Conservation (phyloP, 2,113 vertebrate genomes). For the Girardinichthys multiradiatus region DNA sequence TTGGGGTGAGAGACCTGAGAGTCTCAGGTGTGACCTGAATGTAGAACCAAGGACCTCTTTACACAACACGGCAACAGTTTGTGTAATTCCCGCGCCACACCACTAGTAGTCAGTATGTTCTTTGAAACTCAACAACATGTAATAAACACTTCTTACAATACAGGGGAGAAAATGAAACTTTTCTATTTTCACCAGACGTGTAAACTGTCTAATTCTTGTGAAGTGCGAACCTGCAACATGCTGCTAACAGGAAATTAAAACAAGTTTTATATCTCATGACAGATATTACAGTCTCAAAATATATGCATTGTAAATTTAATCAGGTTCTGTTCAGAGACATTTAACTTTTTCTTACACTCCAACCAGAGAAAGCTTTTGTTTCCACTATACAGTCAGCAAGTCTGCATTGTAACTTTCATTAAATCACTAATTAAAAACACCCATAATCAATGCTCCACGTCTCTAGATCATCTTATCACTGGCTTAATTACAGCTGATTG, state of each 20-base stretch:
- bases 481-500: constrained; percentile 52
- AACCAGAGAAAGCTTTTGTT: constrained; percentile 25
- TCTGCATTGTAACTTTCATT: constrained; percentile 29
- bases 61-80: too few relatives aligned
- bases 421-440: constrained; percentile 58
- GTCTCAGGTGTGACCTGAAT: not conserved
- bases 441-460: constrained; percentile 35
- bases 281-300: not conserved
- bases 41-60: too few relatives aligned
- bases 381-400: constrained; percentile 29
- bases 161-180: too few relatives aligned
- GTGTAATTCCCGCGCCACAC: too few relatives aligned
- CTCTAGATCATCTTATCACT: constrained; percentile 43
- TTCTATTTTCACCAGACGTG: too few relatives aligned
- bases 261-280: not conserved
- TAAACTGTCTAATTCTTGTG: too few relatives aligned
- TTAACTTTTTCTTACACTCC: not conserved
- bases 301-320: not conserved
- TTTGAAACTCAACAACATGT: too few relatives aligned
- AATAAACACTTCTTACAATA: too few relatives aligned
- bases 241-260: too few relatives aligned
- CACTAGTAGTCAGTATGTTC: too few relatives aligned
- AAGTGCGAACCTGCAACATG: not conserved
- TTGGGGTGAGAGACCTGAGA: not conserved
- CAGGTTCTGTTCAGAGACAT: not conserved